Percentiles rank a stretch among this genome's conserved stretches.
phyloP scores from a whole-genome alignment of 2,113 vertebrate genomes.

The human region GRCh38 chr18:58052001-58052500 shows the following conservation, averaged over 20 bases:
- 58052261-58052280: neutral
- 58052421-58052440: slow-evolving; percentile 29
- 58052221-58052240: neutral
- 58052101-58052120: too few relatives aligned
- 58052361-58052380: neutral
- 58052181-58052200: neutral
- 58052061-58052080: slow-evolving; percentile 14
- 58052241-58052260: neutral
- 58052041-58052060: neutral
- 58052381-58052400: neutral
- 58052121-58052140: neutral
- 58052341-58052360: neutral
- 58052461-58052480: slow-evolving; percentile 30
- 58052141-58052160: neutral
- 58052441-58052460: slow-evolving; percentile 31
- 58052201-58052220: neutral
- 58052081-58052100: neutral
- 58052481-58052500: slow-evolving; percentile 42
- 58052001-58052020: neutral
- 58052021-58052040: neutral
- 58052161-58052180: neutral
- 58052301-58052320: neutral
- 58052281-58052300: neutral
- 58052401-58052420: neutral
- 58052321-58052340: neutral